phyloP scores from a whole-genome alignment of 2,113 vertebrate genomes.

The Butorides virescens region DNA sequence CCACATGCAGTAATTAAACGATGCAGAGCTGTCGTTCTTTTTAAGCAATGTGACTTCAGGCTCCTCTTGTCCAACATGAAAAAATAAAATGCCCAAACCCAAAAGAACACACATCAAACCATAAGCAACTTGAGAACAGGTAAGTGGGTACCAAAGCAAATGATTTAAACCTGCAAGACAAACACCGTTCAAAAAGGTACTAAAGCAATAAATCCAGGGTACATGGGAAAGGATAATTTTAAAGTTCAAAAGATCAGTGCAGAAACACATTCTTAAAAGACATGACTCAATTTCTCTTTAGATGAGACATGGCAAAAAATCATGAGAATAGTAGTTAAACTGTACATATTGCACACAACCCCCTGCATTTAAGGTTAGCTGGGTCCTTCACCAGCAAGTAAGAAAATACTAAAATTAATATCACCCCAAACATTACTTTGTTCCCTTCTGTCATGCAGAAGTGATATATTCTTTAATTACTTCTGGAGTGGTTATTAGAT shows the following conservation, averaged over 20 bases:
- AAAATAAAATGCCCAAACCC: neutral
- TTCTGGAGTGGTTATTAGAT: neutral
- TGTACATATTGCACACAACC: neutral
- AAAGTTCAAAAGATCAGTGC: neutral
- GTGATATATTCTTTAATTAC: conserved; percentile 2
- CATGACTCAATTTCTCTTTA: too few species aligned
- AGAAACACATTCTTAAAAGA: neutral
- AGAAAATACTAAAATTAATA: neutral
- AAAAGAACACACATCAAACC: neutral
- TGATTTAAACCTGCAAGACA: neutral
- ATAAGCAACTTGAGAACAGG: neutral
- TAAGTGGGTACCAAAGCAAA: neutral
- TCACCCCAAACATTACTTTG: neutral
- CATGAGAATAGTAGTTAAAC: neutral
- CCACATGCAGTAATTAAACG: neutral
- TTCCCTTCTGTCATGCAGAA: neutral
- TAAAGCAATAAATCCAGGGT: neutral
- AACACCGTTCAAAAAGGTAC: neutral
- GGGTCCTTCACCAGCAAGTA: neutral
- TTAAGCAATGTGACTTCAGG: neutral
- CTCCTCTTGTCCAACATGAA: neutral
- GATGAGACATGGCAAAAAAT: neutral
- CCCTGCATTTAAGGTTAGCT: neutral
- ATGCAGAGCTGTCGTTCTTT: neutral
- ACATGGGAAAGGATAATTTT: neutral